Evolutionary conservation across 92 coral and sea anemone genomes (phyloP), one percentile per base, ranked within the genome.

Genomic region (Muricea muricata): DNA sequence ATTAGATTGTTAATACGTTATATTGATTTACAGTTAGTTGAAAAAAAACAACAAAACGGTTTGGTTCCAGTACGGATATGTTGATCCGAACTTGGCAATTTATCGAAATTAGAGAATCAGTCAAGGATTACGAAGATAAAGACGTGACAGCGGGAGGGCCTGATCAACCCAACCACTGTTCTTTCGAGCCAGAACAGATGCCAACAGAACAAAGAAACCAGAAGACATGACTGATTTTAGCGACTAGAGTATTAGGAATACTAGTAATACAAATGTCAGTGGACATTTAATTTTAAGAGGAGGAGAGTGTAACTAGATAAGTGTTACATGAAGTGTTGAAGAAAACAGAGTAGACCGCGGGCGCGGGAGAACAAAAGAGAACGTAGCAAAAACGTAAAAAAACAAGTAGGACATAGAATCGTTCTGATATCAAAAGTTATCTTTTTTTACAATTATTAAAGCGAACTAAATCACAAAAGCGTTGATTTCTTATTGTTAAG

Each of bases 81-180:
- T 15, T 73, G 61, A 47, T 73, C 79, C 61, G 15, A 24, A 42
- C 79, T 45, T 12, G 50, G 14, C 4, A 17, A 8, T 8, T 45
- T 45, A 45, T 1, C 14, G 50, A 45, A 8, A 45, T 17, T 45
- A 45, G 42, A 45, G 12, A 37, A 33, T 46, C 32, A 35, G 50
- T 23, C 20, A 12, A n/a, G n/a, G 45, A 23, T 7, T 15, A 9
- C 0, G 34, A 15, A 13, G 17, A 3, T n/a, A 23, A 24, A 47
- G 79, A 42, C 32, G 37, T 42, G 79, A 20, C 79, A 73, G 61
- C 60, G 79, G 79, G 26, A 73, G 61, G 79, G 58, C 6, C 60
- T 73, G 79, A 73, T 73, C 79, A 73, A 73, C 79, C 79, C 79
- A 46, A 73, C 61, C 79, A 65, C 21, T 30, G 73, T 65, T 12